These are phyloP conservation scores for Amphimedon queenslandica DNA, from an alignment of 37 sponge, comb jelly and placozoan species.

Conservation along the genomic window DNA sequence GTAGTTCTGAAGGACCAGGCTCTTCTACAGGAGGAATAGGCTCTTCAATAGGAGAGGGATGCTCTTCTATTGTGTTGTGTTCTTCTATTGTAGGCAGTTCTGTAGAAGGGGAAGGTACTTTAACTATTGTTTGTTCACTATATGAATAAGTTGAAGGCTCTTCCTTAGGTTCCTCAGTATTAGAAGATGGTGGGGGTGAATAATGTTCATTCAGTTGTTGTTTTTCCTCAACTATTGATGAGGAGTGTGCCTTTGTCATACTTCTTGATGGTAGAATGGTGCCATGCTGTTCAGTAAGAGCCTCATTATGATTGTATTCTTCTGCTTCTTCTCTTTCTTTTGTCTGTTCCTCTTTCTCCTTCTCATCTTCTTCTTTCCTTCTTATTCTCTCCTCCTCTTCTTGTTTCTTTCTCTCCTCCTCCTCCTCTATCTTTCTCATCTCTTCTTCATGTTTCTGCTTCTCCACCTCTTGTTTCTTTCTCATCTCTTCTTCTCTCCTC, in stretches of 20 bases:
- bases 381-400: constrained; percentile 2
- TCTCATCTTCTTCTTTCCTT: neutral
- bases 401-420: neutral
- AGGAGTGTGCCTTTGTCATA: no score
- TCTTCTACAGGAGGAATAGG: neutral
- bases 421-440: neutral
- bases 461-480: neutral
- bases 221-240: no score
- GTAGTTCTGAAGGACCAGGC: neutral
- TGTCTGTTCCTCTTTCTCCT: neutral
- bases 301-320: neutral
- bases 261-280: no score
- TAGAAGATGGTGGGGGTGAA: neutral
- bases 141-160: neutral
- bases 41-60: neutral
- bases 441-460: constrained; percentile 2
- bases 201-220: neutral
- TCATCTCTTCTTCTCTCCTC: neutral
- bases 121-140: neutral
- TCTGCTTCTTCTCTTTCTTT: neutral
- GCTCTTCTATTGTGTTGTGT: neutral
- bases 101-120: neutral
- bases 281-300: no score
- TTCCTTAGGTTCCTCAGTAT: neutral
- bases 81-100: neutral